Conservation (phyloP, 2,113 vertebrate species). For the Eubucco bourcierii region DNA sequence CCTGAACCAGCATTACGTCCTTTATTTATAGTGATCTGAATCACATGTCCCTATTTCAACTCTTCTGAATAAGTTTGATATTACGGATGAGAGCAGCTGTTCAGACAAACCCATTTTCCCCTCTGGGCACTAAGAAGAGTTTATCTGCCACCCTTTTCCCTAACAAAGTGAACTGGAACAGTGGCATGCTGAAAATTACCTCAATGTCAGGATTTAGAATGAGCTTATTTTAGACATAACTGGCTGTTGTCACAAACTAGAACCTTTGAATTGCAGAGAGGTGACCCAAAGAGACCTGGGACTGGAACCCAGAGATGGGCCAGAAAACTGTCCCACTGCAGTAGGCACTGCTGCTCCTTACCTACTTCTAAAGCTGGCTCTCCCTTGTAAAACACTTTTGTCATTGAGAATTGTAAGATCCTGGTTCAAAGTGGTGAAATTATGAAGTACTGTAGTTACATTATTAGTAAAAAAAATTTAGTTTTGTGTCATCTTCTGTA, state of each 20-base stretch:
- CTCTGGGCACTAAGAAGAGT: neutral
- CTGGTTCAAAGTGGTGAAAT: neutral
- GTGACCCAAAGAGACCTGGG: neutral
- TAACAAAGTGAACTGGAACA: neutral
- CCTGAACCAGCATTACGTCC: too few species aligned
- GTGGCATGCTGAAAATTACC: neutral
- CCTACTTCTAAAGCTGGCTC: neutral
- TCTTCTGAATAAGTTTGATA: neutral
- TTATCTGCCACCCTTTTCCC: neutral
- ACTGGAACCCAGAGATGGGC: neutral
- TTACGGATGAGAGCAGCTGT: neutral
- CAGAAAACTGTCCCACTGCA: neutral
- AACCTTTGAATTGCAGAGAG: neutral
- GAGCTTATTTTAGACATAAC: neutral
- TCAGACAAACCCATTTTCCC: neutral
- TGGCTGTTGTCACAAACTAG: neutral
- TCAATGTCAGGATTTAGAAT: neutral
- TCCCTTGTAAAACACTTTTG: neutral
- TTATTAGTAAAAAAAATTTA: neutral
- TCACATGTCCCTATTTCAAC: neutral
- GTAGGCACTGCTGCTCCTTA: neutral
- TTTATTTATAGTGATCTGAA: neutral
- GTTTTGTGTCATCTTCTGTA: neutral
- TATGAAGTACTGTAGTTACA: neutral
- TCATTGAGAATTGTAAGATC: neutral